These are phyloP conservation scores for Apoda limacodes DNA, from an alignment of 2,888 invertebrate species.

Conservation along the genomic window DNA sequence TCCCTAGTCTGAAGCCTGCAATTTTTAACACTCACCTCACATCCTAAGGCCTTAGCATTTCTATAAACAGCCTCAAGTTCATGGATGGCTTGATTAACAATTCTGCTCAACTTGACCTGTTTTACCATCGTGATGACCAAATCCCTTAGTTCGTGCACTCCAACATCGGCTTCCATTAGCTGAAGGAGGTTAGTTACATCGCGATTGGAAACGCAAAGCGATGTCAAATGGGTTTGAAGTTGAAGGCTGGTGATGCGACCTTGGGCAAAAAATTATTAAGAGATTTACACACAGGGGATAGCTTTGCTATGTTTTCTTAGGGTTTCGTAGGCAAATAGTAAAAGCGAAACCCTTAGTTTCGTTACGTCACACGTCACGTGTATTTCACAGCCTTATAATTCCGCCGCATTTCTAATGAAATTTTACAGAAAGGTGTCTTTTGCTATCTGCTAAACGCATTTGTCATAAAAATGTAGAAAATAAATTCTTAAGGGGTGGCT, in stretches of 20 bases:
- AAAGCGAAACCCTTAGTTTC: neutral
- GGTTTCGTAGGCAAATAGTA: no score
- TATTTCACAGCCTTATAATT: no score
- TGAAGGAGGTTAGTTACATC: conserved; percentile 73
- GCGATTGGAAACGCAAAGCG: conserved; percentile 75
- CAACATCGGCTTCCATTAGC: conserved; percentile 76
- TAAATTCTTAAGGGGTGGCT: no score
- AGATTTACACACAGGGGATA: neutral
- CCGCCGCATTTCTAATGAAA: no score
- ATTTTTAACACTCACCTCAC: conserved; percentile 79
- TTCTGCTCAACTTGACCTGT: conserved; percentile 73
- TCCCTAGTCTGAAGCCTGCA: no score
- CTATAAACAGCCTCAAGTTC: conserved; percentile 81
- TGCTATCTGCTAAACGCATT: no score
- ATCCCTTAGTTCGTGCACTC: conserved; percentile 66
- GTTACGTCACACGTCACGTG: no score
- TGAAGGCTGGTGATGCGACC: conserved; percentile 73
- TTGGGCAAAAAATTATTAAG: conserved; percentile 18
- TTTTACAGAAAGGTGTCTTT: no score
- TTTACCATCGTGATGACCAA: conserved; percentile 74
- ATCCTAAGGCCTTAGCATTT: conserved; percentile 79
- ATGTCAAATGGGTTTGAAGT: conserved; percentile 76
- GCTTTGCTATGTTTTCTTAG: neutral
- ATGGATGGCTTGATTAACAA: conserved; percentile 77
- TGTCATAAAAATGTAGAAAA: no score